A percentile compares a stretch with the other conserved stretches of the same genome.
These are phyloP conservation scores for Cylloceria caligata DNA, from an alignment of 2,888 invertebrate genomes.

Conservation along the genomic window DNA sequence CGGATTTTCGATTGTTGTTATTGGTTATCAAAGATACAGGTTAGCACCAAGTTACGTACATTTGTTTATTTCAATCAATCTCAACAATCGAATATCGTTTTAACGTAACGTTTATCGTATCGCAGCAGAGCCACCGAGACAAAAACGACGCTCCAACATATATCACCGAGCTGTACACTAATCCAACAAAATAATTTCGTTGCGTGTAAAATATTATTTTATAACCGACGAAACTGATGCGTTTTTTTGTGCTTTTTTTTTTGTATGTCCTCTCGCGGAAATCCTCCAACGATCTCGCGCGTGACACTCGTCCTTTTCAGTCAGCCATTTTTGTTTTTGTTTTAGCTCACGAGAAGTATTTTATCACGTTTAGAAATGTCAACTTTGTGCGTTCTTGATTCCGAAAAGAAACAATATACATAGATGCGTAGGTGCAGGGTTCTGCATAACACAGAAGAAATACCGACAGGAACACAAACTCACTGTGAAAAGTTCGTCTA, in stretches of 20 bases:
- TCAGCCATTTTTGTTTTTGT: not conserved
- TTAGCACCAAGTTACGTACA: no score
- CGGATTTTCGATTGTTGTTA: no score
- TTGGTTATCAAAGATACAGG: no score
- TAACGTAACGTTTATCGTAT: no score
- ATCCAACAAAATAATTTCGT: not conserved
- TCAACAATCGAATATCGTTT: no score
- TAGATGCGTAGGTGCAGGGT: conserved; percentile 1
- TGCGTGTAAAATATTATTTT: not conserved
- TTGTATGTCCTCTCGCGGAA: not conserved
- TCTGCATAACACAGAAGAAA: conserved; percentile 5
- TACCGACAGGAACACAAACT: conserved; percentile 12
- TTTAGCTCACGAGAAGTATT: not conserved
- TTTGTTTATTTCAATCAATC: no score
- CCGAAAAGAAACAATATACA: not conserved
- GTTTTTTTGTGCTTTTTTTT: no score
- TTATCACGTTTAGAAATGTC: no score
- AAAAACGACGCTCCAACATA: no score
- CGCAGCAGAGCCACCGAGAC: no score
- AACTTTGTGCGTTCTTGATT: not conserved
- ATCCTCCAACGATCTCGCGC: not conserved
- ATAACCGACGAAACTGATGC: not conserved
- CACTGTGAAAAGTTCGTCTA: conserved; percentile 44
- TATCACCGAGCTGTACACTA: no score
- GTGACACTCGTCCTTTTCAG: not conserved